Base-by-base conservation (phyloP, 1,140 invertebrate genomes). In the Lineus longissimus region DNA sequence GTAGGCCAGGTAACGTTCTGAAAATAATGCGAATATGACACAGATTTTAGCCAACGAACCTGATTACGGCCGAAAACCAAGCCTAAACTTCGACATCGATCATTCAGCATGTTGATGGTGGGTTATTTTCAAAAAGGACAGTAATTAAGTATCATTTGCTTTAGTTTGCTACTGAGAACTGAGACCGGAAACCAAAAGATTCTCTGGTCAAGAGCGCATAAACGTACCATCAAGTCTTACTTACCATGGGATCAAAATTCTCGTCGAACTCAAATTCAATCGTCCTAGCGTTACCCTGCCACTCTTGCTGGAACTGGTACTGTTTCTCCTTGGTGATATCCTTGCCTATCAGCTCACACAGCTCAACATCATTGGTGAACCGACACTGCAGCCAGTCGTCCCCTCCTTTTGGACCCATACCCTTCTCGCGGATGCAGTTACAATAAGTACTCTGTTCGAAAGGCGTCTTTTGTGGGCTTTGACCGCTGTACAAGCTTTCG, bases 321-420 rank as follows among this genome's bases (percentile, higher is more conserved):
- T n/a, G n/a, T 17, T 55, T 55, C 51, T 55, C 25, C 9, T 55
- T 9, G 22, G 51, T 55, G 51, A 55, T 55, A 22, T 55, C 51
- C 22, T 55, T 25, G 25, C 51, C 51, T 55, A 17, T 9, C 22
- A 19, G 51, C 11, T 55, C 51, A 22, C 51, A 55, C 51, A 17
- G n/a, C n/a, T 22, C n/a, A 43, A 13, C 11, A 43, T n/a, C 11
- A n/a, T n/a, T n/a, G n/a, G n/a, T n/a, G n/a, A n/a, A n/a, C n/a
- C n/a, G n/a, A n/a, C n/a, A n/a, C n/a, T 11, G 11, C 7, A 19
- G 9, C n/a, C 51, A 55, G 22, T 55, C 51, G 51, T 19, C n/a
- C 9, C 9, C 51, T 7, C 25, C 22, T 17, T 17, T 25, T 19
- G 51, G 9, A 11, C 9, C 51, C n/a, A 25, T 17, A 11, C 9